Conservation (phyloP, 1,140 invertebrate genomes). For the Drosophila bipectinata region DNA sequence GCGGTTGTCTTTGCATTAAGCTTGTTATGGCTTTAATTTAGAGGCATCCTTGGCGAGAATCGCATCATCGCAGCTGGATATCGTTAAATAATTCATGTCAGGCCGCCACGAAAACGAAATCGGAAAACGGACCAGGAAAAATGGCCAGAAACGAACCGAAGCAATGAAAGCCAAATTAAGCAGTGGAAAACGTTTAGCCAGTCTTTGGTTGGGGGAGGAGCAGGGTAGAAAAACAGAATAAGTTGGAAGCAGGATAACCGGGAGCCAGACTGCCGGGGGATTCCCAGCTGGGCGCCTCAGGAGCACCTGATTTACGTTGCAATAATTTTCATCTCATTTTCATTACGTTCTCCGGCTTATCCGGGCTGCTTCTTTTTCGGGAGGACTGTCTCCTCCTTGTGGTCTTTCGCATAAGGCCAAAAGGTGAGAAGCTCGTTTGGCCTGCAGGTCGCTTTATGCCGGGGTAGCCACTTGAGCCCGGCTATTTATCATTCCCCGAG, state of each 20-base stretch:
- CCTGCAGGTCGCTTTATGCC: slow-evolving; percentile 37
- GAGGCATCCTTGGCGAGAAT: slow-evolving; percentile 67
- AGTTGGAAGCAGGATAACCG: slow-evolving; percentile 24
- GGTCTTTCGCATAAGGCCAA: slow-evolving; percentile 34
- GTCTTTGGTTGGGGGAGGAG: neutral
- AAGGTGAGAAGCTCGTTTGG: slow-evolving; percentile 58
- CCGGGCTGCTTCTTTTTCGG: slow-evolving; percentile 21
- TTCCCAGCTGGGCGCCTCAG: slow-evolving; percentile 62
- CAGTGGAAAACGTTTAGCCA: slow-evolving; percentile 74
- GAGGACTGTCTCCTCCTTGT: slow-evolving; percentile 5
- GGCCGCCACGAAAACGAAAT: slow-evolving; percentile 39
- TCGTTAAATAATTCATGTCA: slow-evolving; percentile 81
- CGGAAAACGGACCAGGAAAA: slow-evolving; percentile 17
- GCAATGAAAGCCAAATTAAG: slow-evolving; percentile 82
- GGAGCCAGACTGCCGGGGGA: slow-evolving; percentile 12
- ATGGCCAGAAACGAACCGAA: slow-evolving; percentile 46
- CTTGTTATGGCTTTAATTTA: slow-evolving; percentile 77
- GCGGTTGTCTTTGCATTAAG: slow-evolving; percentile 69
- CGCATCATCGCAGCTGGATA: slow-evolving; percentile 79
- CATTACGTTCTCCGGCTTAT: slow-evolving; percentile 67
- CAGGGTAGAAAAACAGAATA: slow-evolving; percentile 7
- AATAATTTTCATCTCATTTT: slow-evolving; percentile 82
- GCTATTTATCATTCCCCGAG: slow-evolving; percentile 72
- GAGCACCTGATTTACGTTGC: slow-evolving; percentile 75
- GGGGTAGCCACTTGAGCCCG: slow-evolving; percentile 48